phyloP scores from a whole-genome alignment of 2,888 invertebrate genomes.

The Imbricaverruca yamaguchii region DNA sequence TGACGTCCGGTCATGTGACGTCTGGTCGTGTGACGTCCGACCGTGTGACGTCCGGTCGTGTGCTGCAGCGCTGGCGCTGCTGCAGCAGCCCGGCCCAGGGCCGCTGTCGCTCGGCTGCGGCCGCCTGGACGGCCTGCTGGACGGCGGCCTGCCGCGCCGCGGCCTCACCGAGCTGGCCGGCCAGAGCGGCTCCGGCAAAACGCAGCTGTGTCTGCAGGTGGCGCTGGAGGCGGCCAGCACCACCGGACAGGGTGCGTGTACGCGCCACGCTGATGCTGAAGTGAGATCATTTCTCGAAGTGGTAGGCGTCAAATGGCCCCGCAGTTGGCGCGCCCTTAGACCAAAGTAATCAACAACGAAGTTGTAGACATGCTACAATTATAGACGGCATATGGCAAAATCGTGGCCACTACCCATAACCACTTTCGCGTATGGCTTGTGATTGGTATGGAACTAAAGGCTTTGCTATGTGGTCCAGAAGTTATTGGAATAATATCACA shows the following conservation, averaged over 20 bases:
- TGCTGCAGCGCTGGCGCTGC: neutral
- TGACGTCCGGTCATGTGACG: neutral
- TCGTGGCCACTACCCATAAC: no score
- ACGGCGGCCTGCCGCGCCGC: conserved; percentile 59
- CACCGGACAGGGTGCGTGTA: neutral
- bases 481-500: no score
- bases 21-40: neutral
- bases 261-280: no score
- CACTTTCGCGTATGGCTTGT: no score
- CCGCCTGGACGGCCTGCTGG: conserved; percentile 52
- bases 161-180: conserved; percentile 71
- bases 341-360: no score
- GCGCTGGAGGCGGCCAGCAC: conserved; percentile 47
- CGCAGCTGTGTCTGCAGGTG: conserved; percentile 67
- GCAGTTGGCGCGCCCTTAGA: no score
- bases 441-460: no score
- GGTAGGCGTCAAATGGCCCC: no score
- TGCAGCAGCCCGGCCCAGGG: conserved; percentile 36
- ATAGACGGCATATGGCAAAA: no score
- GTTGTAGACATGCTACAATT: no score
- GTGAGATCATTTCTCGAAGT: no score
- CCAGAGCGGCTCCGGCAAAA: conserved; percentile 73
- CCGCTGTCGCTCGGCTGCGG: conserved; percentile 48
- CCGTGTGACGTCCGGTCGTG: neutral
- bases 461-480: no score